Base-by-base conservation (phyloP, 1,140 invertebrate genomes). In the Tetranychus cinnabarinus region DNA sequence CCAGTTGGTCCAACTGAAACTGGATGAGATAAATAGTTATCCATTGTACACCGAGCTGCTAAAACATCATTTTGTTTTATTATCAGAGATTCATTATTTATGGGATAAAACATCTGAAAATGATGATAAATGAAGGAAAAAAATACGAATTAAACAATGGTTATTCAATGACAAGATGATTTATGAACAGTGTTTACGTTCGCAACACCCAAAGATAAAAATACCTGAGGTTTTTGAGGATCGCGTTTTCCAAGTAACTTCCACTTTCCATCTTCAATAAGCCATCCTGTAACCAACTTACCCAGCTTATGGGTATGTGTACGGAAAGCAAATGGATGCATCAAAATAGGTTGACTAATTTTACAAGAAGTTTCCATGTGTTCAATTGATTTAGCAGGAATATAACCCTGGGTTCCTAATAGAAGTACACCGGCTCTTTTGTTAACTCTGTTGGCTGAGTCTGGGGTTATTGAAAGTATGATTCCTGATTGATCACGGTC, bases 261-360 rank as follows among this genome's bases (percentile, higher is more conserved):
- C 88, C 89, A 93, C 37, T 6, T 80, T 69, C 81, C 77, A 58
- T 73, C 71, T 13, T 77, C 75, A 1, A 92, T 80, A 60, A 80
- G 78, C 74, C 90, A 96, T 1, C 90, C 91, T 0, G 86, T 80
- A 0, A 96, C 91, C 3, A 88, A 82, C 70, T 74, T 76, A 77
- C 88, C 88, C 46, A 96, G 73, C 39, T 77, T 76, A 71, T 97
- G 93, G 0, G 93, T 96, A 71, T 98, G 93, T 1, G 85, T 86
- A 62, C 93, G 77, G 72, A 88, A 97, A 0, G 90, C 92, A 73
- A 97, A 92, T 13, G 93, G 91, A 77, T 92, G 80, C 59, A 97
- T 81, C 34, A 79, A 78, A 70, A 89, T 87, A 33, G 86, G 74
- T 69, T 93, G 86, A 34, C 74, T 75, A 42, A 92, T 79, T 35